A percentile compares a stretch with the other conserved stretches of the same genome.
phyloP scores from a whole-genome alignment of 2,888 invertebrate species.

The Rutpela maculata region DNA sequence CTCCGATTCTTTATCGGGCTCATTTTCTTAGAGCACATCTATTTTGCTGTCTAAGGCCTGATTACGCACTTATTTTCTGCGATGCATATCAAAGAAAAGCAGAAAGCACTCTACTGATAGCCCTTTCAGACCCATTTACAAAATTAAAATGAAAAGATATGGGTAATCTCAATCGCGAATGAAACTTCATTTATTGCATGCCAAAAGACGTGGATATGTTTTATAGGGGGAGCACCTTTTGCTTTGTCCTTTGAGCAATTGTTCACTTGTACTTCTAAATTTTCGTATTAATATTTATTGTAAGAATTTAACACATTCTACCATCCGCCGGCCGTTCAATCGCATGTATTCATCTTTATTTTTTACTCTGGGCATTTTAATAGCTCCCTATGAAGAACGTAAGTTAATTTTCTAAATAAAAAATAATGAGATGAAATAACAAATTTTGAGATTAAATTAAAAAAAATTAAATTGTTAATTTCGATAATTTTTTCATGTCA shows the following conservation, averaged over 20 bases:
- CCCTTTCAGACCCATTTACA: slow-evolving; percentile 32
- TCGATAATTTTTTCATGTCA: too few relatives aligned
- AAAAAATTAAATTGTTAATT: too few relatives aligned
- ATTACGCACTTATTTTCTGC: slow-evolving; percentile 42
- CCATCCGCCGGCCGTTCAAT: too few relatives aligned
- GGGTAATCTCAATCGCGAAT: slow-evolving; percentile 17
- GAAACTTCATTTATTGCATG: slow-evolving; percentile 21
- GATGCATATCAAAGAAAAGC: slow-evolving; percentile 45
- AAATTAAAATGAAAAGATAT: slow-evolving; percentile 41
- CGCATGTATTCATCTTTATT: too few relatives aligned
- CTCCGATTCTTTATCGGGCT: slow-evolving; percentile 36
- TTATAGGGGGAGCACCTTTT: background rate
- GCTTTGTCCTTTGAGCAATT: background rate
- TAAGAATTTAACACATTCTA: too few relatives aligned
- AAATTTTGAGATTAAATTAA: too few relatives aligned
- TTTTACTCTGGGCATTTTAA: too few relatives aligned
- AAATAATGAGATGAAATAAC: too few relatives aligned
- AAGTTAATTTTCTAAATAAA: too few relatives aligned
- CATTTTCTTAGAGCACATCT: slow-evolving; percentile 39
- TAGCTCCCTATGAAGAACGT: too few relatives aligned
- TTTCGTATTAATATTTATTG: too few relatives aligned
- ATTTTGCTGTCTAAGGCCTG: slow-evolving; percentile 38
- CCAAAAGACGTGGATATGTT: slow-evolving; percentile 9
- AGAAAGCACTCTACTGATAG: slow-evolving; percentile 33
- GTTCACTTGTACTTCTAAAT: background rate